These are phyloP conservation scores for Carcharodon carcharias DNA, from an alignment of 2,797 vertebrate species.

Conservation along the genomic window DNA sequence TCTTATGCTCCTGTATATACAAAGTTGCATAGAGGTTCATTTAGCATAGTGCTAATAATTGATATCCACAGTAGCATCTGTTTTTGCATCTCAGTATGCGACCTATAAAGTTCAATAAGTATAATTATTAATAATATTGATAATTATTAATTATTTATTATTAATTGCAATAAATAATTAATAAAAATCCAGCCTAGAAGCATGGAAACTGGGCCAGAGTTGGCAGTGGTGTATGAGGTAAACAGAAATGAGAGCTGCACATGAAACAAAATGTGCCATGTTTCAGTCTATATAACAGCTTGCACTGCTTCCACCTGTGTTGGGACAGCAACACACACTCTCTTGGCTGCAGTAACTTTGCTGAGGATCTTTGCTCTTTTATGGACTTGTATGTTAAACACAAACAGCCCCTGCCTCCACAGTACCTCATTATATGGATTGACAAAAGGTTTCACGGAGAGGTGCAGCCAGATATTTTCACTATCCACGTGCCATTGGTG, in stretches of 20 bases:
- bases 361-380: not conserved
- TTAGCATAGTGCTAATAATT: not conserved
- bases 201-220: not conserved
- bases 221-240: not conserved
- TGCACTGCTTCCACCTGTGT: not conserved
- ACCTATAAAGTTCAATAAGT: not conserved
- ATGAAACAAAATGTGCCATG: too few relatives aligned
- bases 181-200: not conserved
- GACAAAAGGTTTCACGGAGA: not conserved
- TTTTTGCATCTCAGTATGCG: not conserved
- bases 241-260: not conserved
- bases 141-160: too few relatives aligned
- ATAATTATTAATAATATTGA: too few relatives aligned
- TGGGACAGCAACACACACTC: not conserved
- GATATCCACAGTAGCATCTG: not conserved
- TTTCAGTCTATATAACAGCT: not conserved
- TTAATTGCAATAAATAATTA: not conserved
- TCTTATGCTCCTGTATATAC: not conserved
- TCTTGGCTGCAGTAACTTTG: not conserved
- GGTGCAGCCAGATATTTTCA: not conserved
- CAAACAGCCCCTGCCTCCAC: not conserved
- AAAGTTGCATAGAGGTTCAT: not conserved
- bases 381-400: not conserved
- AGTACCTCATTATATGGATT: not conserved
- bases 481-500: not conserved